Base-by-base conservation (phyloP, 2,113 vertebrate species). In the Nyctibius bracteatus region DNA sequence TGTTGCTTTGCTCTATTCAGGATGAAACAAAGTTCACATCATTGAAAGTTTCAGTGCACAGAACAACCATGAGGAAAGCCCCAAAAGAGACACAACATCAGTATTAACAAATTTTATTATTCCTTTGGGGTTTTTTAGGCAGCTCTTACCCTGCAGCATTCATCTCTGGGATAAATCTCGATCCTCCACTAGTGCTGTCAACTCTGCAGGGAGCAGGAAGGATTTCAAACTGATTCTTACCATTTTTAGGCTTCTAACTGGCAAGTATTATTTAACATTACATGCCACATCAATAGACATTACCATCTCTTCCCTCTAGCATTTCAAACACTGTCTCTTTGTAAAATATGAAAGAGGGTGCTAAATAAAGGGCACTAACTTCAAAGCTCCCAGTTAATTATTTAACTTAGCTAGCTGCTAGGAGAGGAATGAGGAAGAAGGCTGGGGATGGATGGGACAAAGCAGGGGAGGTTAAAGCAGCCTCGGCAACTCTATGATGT, bases 321-420 rank as follows among this genome's bases (percentile, higher is more conserved):
- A 81, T 73, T 71, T 95, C 62, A 88, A 91, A 90, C 52, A 80
- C 28, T 90, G 46, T 28, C 28, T 74, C 86, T 92, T 92, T 86
- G 87, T 92, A 57, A 90, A 91, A 95, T 57, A 89, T 68, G 67
- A 84, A 90, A 95, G 78, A 75, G 19, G 57, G 82, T 67, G 43
- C 71, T 90, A 89, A 80, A 90, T 59, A 91, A 77, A 88, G 74
- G 72, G 23, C 57, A 55, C 18, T 62, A 55, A 77, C 68, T 92
- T 82, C 90, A 75, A 94, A 75, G 85, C 27, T 92, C 46, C n/a
- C 81, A 52, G 52, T 54, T 67, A 75, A 81, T 70, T 67, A 72
- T 77, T 51, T 90, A 77, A 46, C 30, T 81, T 67, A 46, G 59
- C 68, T 37, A 77, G 66, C 75, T 92, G 35, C 28, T 31, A 55